A percentile compares a stretch with the other conserved stretches of the same genome.
Conservation (phyloP, 2,113 vertebrate genomes). For the Nicator chloris region DNA sequence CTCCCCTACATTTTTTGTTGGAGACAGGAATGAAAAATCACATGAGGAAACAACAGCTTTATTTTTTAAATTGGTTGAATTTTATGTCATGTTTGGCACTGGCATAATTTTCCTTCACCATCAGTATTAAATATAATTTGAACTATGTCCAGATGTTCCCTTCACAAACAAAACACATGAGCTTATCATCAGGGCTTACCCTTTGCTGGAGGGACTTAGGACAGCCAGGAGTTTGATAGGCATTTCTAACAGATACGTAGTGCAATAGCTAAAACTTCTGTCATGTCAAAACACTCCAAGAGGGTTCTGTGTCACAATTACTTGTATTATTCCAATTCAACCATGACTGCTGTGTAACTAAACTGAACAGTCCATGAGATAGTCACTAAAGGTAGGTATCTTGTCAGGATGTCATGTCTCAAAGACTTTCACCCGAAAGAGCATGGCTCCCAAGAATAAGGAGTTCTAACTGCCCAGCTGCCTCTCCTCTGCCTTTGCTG, state of each 20-base stretch:
- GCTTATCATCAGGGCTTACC: background rate
- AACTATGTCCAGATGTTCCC: background rate
- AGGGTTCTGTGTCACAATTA: background rate
- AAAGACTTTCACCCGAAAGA: background rate
- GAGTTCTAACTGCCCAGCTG: background rate
- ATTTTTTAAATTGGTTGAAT: background rate
- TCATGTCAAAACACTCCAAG: background rate
- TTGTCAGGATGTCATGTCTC: background rate
- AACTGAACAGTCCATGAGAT: background rate
- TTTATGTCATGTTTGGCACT: background rate
- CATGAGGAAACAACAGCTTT: background rate
- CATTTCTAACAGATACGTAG: too few relatives aligned
- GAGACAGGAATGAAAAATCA: background rate
- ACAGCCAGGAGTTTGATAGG: too few relatives aligned
- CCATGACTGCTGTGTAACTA: background rate
- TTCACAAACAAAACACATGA: background rate
- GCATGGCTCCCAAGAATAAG: background rate
- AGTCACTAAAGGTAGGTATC: background rate
- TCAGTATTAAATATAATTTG: background rate
- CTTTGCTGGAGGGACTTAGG: background rate
- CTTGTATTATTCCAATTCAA: background rate
- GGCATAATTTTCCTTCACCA: background rate
- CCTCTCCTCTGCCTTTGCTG: fast-evolving
- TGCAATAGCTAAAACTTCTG: too few relatives aligned
- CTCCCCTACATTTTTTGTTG: background rate